Evolutionary conservation across 30 jellyfish, hydroid and myxozoan species (phyloP), one percentile per base, ranked within the genome.

Genomic region (Chironex yamaguchii): DNA sequence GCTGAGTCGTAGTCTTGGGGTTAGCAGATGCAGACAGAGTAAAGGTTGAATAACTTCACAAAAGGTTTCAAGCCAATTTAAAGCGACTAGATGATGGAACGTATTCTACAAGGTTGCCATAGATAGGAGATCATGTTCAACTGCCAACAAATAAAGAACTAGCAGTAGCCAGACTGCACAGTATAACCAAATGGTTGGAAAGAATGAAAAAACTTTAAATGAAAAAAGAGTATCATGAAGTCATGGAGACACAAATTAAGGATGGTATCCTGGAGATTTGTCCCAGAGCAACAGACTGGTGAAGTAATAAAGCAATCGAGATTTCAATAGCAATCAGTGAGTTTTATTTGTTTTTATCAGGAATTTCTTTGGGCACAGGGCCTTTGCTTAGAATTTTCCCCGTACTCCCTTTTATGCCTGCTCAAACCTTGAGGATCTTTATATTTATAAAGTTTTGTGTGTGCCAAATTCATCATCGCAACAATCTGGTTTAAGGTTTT

Each of bases 171-270:
- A 82, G 92, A 72, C 22, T 82, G 84, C 65, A 62, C 82, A 31
- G 72, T 79, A 79, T 82, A 29, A 79, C 90, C 75, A 79, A 72
- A 62, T 67, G 90, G 74, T 35, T 62, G 73, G 72, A 79, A 50
- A 79, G 36, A 82, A 72, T 79, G 90, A 53, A 34, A 82, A 79
- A 62, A 32, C 84, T 79, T n/a, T n/a, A n/a, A n/a, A n/a, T n/a
- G n/a, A n/a, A n/a, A 29, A 48, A 79, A 33, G 83, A 62, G 72
- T 79, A 79, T 54, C 90, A 79, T 36, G 90, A 79, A 1, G 83
- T 79, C 81, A 79, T 58, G 90, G 90, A 79, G 64, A 71, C 83
- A 9, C 90, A 79, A 79, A 36, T 58, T 72, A 79, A 79, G 64
- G 90, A 79, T 30, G 90, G 72, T 9, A 79, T 62, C 26, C 71